A percentile compares a stretch with the other conserved stretches of the same genome.
Evolutionary conservation across 2,797 vertebrate genomes (phyloP).

Genomic region (Psittacula echo): DNA sequence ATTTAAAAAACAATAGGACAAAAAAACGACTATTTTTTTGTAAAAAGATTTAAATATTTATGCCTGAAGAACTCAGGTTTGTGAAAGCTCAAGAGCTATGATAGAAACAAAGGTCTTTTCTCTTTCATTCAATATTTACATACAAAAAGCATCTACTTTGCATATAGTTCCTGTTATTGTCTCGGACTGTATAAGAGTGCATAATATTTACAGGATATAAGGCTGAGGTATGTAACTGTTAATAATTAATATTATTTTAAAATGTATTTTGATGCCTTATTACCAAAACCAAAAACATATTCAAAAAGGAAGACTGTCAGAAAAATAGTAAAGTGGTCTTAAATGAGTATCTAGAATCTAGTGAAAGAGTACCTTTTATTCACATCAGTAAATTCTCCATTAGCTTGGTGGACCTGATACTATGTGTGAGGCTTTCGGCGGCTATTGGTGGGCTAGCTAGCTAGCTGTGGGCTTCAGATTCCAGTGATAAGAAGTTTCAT

Average conservation of each 20-base stretch:
- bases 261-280: not conserved
- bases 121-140: not conserved
- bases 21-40: not conserved
- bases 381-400: not conserved
- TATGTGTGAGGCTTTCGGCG: rapidly evolving
- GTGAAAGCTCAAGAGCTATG: not conserved
- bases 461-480: not conserved
- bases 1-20: not conserved
- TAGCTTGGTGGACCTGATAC: not conserved
- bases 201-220: not conserved
- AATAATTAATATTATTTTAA: not conserved
- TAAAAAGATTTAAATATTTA: constrained; percentile 9
- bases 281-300: not conserved
- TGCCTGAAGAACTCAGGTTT: not conserved
- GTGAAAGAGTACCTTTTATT: not conserved
- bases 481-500: not conserved
- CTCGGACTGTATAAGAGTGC: not conserved
- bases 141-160: not conserved
- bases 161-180: not conserved
- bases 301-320: not conserved
- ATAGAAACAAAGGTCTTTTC: not conserved
- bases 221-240: not conserved
- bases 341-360: not conserved
- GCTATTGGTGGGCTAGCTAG: not conserved
- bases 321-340: not conserved